Base-by-base conservation (phyloP, 1,140 invertebrate genomes). In the Diorhabda sublineata region DNA sequence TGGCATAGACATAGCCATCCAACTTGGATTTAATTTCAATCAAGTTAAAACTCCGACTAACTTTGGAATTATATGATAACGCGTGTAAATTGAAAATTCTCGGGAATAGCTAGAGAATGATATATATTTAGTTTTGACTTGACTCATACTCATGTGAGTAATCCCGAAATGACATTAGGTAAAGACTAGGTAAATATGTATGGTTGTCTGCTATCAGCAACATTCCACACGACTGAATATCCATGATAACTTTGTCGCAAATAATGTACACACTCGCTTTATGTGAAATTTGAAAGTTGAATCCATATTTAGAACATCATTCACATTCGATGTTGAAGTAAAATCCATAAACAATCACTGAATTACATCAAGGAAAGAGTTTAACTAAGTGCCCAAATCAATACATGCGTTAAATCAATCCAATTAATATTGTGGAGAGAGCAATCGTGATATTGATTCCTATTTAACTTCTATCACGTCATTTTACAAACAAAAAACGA, bases 121-220 rank as follows among this genome's bases (percentile, higher is more conserved):
- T 52, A n/a, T 52, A 8, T 52, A 52, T 52, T 52, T 52, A 52
- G 47, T 52, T 52, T 8, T 6, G 47, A n/a, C 47, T 52, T 52
- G n/a, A 52, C 47, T 52, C 47, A 52, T 52, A 52, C n/a, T 52
- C 47, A 52, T 52, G 3, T 52, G 47, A 52, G 47, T 52, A 52
- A 52, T 52, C 47, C 47, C 47, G n/a, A 52, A 52, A 3, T 52
- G 47, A 52, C 47, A 52, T 52, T 52, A 52, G 3, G 47, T 3
- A 52, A 52, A 52, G 47, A 52, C 47, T 52, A 52, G 47, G 47
- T 52, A 52, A 52, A 52, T 52, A 52, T 52, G 47, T 52, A 52
- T 52, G 47, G 2, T 52, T 52, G 47, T n/a, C 47, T 52, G 47
- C 47, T 52, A 52, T 52, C 47, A 52, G 47, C n/a, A 52, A 52